Percentiles rank a stretch among this genome's conserved stretches.
Evolutionary conservation across 2,113 vertebrate species (phyloP).

Genomic region (Camelus dromedarius): DNA sequence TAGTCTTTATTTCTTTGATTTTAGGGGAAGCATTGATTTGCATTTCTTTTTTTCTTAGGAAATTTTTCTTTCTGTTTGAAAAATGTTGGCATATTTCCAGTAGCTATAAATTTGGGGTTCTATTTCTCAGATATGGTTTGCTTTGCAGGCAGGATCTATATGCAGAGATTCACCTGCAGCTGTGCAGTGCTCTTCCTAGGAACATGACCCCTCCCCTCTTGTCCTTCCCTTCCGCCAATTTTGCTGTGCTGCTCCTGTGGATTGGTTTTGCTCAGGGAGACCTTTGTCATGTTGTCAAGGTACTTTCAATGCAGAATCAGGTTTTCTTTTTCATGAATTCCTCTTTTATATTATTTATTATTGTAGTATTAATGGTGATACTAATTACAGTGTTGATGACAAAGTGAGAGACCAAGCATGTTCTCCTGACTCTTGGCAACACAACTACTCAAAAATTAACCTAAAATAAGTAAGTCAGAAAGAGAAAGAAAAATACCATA

Average conservation of each 20-base stretch:
- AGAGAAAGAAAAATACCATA: too few relatives aligned
- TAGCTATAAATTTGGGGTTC: constrained; percentile 55
- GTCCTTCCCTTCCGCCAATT: neutral
- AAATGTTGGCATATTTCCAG: constrained; percentile 31
- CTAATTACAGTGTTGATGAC: neutral
- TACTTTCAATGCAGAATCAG: constrained; percentile 20
- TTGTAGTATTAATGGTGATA: constrained; percentile 26
- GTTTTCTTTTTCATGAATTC: neutral
- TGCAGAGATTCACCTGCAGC: neutral
- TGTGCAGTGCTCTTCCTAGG: neutral
- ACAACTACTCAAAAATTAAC: neutral
- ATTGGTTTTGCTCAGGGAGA: constrained; percentile 32
- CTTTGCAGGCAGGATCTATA: neutral
- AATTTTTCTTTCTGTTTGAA: constrained; percentile 57
- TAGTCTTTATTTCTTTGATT: constrained; percentile 46
- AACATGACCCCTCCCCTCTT: neutral
- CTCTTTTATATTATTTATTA: neutral
- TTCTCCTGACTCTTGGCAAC: neutral
- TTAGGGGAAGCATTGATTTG: constrained; percentile 48
- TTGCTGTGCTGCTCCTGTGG: neutral
- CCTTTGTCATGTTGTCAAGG: neutral
- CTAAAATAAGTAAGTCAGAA: too few relatives aligned
- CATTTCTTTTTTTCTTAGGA: constrained; percentile 50
- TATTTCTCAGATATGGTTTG: constrained; percentile 35
- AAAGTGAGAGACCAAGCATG: neutral